Evolutionary conservation across 2,888 invertebrate genomes (phyloP).

Genomic region (Strigamia crassipes): DNA sequence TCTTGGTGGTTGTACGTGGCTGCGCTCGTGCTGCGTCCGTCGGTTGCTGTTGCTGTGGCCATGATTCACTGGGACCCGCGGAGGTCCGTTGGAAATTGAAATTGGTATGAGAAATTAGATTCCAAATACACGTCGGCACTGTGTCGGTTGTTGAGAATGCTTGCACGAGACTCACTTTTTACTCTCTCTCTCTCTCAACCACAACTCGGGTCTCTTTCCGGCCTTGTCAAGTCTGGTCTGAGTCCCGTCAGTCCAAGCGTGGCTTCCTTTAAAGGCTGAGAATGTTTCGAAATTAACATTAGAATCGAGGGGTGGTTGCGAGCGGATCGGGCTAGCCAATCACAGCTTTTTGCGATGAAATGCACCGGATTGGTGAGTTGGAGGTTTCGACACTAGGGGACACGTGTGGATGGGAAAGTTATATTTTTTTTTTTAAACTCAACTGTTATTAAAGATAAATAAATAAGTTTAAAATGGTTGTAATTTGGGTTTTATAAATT

Average conservation of each 20-base stretch:
- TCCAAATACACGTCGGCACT: not conserved
- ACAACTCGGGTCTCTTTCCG: not conserved
- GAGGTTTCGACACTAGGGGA: not conserved
- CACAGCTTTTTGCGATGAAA: not conserved
- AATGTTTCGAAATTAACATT: slow-evolving; percentile 12
- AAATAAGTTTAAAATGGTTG: too few species aligned
- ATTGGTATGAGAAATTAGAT: not conserved
- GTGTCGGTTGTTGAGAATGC: not conserved
- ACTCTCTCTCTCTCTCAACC: too few species aligned
- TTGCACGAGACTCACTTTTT: not conserved
- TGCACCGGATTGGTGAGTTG: not conserved
- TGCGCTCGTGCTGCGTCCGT: not conserved
- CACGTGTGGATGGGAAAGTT: not conserved
- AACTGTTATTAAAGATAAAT: too few species aligned
- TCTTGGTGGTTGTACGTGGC: slow-evolving; percentile 52
- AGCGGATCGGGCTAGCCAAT: not conserved
- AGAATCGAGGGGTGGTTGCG: slow-evolving; percentile 12
- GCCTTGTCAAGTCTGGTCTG: not conserved
- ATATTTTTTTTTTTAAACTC: too few species aligned
- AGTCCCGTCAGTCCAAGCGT: not conserved
- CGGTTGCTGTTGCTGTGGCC: slow-evolving; percentile 12
- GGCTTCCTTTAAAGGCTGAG: slow-evolving; percentile 24
- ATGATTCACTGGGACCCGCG: not conserved
- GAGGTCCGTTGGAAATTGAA: too few species aligned
- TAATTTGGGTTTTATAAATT: too few species aligned